Evolutionary conservation across 2,888 invertebrate species (phyloP), one percentile per base, ranked within the genome.

Genomic region (Zygogramma bicolorata): DNA sequence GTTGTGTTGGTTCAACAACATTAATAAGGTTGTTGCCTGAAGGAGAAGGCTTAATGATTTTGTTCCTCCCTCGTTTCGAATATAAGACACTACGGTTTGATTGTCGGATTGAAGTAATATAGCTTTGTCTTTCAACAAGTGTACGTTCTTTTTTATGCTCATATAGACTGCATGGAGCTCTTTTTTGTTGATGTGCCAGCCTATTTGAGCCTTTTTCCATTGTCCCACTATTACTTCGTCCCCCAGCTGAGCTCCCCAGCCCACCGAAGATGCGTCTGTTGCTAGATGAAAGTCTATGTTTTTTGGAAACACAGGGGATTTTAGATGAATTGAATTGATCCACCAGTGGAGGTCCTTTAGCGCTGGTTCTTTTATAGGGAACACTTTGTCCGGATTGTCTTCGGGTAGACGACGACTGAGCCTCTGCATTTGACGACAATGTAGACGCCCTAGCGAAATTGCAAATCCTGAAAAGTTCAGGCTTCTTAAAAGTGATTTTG

Each of bases 41-140:
- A 60, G 1, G 34, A 68, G 42, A 18, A 73, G 53, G 0, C 8
- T 22, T 40, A 10, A 31, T 6, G 77, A 77, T 46, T 42, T 77
- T 31, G 71, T 76, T 22, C 75, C 75, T 7, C 74, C 77, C 40
- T 77, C 66, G 34, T 76, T 76, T 38, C 68, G 62, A 13, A 77
- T 69, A 38, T 77, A 76, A 3, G 75, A 58, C 3, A 76, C 77
- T 10, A 76, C 77, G n/a, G 77, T 76, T 10, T 67, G 34, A 65
- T 78, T 75, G 77, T 77, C 76, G 13, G 75, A 73, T 58, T 79
- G 77, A n/a, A 79, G 15, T 27, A 75, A 25, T 10, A 74, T 29
- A 7, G 59, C 20, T 46, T 68, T 59, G 2, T 49, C 60, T 58
- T 18, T 63, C 34, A 77, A 61, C 3, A 0, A 2, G 4, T 60